Evolutionary conservation across 2,888 invertebrate genomes (phyloP).

Genomic region (Hipparchia semele): DNA sequence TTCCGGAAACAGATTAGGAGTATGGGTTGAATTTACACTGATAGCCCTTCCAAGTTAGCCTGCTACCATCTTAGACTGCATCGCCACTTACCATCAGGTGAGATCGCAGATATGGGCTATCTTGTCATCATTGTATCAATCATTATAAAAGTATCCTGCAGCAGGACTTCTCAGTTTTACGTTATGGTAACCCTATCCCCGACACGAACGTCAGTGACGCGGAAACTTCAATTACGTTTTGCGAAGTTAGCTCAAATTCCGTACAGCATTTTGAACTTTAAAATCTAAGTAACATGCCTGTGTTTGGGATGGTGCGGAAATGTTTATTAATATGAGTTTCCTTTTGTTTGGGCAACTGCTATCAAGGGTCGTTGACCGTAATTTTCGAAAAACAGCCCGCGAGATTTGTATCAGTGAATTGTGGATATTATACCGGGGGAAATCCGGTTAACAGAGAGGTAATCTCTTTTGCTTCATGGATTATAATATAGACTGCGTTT

Average conservation of each 20-base stretch:
- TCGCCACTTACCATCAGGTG: no score
- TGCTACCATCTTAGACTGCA: no score
- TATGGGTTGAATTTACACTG: no score
- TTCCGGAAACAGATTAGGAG: no score
- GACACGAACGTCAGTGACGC: conserved; percentile 50
- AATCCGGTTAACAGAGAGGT: neutral
- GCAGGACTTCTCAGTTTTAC: neutral
- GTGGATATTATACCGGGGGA: conserved; percentile 9
- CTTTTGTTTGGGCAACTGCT: conserved; percentile 30
- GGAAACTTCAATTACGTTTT: conserved; percentile 55
- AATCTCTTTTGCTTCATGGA: neutral
- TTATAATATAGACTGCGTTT: neutral
- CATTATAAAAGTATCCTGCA: no score
- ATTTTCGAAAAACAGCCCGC: conserved; percentile 35
- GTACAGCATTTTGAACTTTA: conserved; percentile 25
- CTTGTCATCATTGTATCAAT: no score
- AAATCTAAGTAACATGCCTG: conserved; percentile 1
- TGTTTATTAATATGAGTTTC: conserved; percentile 54
- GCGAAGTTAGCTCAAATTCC: conserved; percentile 14
- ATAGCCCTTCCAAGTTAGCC: no score
- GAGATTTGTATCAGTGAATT: conserved; percentile 15
- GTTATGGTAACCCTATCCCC: conserved; percentile 35
- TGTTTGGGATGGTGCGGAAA: conserved; percentile 31
- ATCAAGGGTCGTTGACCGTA: conserved; percentile 47
- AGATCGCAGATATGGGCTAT: no score